Base-by-base conservation (phyloP, 1,140 invertebrate genomes). In the Drosophila aff. region DNA sequence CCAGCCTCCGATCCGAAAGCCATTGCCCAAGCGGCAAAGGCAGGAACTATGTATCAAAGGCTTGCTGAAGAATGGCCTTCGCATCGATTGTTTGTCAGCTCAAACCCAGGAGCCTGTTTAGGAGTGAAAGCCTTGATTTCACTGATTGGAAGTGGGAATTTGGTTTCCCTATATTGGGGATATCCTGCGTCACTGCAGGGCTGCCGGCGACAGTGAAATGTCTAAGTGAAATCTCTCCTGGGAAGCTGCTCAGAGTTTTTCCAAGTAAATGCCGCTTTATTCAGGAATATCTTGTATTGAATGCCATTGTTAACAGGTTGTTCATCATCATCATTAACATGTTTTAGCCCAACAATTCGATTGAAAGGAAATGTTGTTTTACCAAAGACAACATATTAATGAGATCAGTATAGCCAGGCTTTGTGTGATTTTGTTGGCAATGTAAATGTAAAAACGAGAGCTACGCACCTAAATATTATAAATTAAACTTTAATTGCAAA, bases 1-100 rank as follows among this genome's bases (percentile, higher is more conserved):
- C 40, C 77, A 52, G 44, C 36, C 46, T 64, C 36, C 65, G 21
- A 76, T 58, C 38, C 43, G 50, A 61, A 55, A 61, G 23, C 43
- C 26, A 49, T 50, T 77, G 53, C 52, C 40, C 38, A 33, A 36
- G 46, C 68, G 38, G 50, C 49, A 67, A 33, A 52, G 28, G 46
- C 33, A 47, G 38, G 26, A 33, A 33, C 60, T 38, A 28, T 49
- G 23, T 49, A 16, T 57, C 64, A 72, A 72, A 72, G 68, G 46
- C 31, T 67, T 71, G 47, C 47, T 15, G 38, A 40, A 57, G 33
- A 72, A 58, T 72, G 33, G 64, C 46, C 23, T 47, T 47, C 21
- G 33, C n/a, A 47, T 23, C 60, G n/a, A 65, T 64, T 67, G 63
- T 63, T 60, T 21, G 62, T n/a, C 36, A 58, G 33, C 50, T 18